phyloP scores from a whole-genome alignment of 1,140 invertebrate species.

The Cataglyphis hispanica region DNA sequence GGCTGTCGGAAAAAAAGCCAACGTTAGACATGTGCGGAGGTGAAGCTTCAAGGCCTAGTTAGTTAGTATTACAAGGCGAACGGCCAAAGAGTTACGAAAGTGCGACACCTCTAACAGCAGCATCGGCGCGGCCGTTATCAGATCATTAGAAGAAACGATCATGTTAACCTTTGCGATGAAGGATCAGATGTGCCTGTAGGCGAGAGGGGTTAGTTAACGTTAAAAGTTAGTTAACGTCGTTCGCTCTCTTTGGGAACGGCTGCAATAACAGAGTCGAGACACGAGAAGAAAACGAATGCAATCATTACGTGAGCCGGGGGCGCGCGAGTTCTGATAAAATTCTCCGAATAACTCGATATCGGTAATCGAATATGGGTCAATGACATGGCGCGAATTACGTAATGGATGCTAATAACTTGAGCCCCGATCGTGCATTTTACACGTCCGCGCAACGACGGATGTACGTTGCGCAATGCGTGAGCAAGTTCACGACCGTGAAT shows the following conservation, averaged over 20 bases:
- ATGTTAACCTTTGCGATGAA: not conserved
- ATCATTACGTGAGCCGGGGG: not conserved
- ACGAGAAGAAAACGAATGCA: not conserved
- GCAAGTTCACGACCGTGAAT: slow-evolving; percentile 33
- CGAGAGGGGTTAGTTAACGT: not conserved
- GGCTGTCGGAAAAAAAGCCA: slow-evolving; percentile 10
- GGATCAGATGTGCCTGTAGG: no score
- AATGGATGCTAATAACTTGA: slow-evolving; percentile 28
- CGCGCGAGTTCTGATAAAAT: slow-evolving; percentile 47
- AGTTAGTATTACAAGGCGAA: slow-evolving; percentile 74
- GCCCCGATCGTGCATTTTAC: slow-evolving; percentile 35
- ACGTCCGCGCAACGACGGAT: slow-evolving; percentile 27
- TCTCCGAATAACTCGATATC: slow-evolving; percentile 43
- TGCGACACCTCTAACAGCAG: slow-evolving; percentile 25
- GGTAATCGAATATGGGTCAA: slow-evolving; percentile 66
- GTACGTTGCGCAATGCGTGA: slow-evolving; percentile 19
- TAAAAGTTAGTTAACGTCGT: not conserved
- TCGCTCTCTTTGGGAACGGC: not conserved
- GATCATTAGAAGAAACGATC: slow-evolving; percentile 63
- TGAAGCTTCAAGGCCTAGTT: slow-evolving; percentile 57
- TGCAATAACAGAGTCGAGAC: slow-evolving; percentile 29
- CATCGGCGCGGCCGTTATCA: slow-evolving; percentile 62
- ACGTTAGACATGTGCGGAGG: slow-evolving; percentile 33
- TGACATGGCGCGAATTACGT: slow-evolving; percentile 66
- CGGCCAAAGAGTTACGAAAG: slow-evolving; percentile 66